These are phyloP conservation scores for Sebastes vulpes DNA, from an alignment of 2,797 vertebrate species.

Conservation along the genomic window DNA sequence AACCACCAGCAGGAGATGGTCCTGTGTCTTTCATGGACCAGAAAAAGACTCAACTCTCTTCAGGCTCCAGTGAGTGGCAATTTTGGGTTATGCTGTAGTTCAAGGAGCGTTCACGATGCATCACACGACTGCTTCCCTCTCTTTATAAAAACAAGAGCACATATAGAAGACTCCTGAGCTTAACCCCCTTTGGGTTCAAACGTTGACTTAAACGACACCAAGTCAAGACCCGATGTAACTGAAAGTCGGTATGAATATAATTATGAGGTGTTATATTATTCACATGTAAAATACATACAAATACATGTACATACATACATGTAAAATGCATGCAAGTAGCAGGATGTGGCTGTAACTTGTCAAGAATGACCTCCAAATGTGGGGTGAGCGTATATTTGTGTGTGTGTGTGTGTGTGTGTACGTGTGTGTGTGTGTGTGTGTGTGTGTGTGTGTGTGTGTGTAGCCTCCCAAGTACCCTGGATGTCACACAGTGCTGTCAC, in stretches of 20 bases:
- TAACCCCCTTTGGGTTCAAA: constrained; percentile 1
- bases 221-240: constrained; percentile 15
- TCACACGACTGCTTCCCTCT: constrained; percentile 27
- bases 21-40: constrained; percentile 41
- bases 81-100: constrained; percentile 60
- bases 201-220: constrained; percentile 8
- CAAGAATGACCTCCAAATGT: constrained; percentile 44
- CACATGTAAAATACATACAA: constrained; percentile 38
- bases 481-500: constrained; percentile 62
- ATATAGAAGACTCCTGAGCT: constrained; percentile 4
- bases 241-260: constrained; percentile 12
- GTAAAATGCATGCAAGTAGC: constrained; percentile 35
- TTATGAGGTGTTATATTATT: constrained; percentile 32
- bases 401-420: constrained; percentile 6
- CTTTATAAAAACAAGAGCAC: constrained; percentile 21
- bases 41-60: constrained; percentile 51
- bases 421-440: constrained; percentile 13
- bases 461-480: constrained; percentile 17
- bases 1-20: constrained; percentile 46
- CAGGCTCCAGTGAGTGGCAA: constrained; percentile 57
- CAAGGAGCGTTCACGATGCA: constrained; percentile 56
- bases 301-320: constrained; percentile 45
- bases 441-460: constrained; percentile 13
- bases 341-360: constrained; percentile 13
- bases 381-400: background rate